Evolutionary conservation across 2,888 invertebrate species (phyloP).

Genomic region (Altica lythri): DNA sequence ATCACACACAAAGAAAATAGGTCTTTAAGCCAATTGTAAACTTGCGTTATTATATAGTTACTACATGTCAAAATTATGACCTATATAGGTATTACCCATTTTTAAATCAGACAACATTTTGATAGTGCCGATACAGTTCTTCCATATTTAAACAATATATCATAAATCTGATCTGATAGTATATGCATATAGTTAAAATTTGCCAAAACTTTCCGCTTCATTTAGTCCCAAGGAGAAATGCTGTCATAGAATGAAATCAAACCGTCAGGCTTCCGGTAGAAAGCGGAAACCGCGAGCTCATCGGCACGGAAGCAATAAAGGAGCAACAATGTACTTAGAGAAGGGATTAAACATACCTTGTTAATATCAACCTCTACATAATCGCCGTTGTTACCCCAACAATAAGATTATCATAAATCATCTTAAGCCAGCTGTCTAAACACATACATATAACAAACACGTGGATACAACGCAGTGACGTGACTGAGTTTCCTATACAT

Average conservation of each 20-base stretch:
- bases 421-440: conserved; percentile 46
- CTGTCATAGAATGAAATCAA: conserved; percentile 19
- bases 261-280: conserved; percentile 6
- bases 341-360: conserved; percentile 35
- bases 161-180: no score
- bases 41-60: no score
- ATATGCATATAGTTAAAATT: background rate
- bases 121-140: no score
- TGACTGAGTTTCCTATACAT: no score
- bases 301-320: conserved; percentile 17
- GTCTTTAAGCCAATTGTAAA: no score
- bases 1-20: no score
- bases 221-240: background rate
- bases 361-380: conserved; percentile 40
- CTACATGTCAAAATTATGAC: no score
- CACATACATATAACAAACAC: conserved; percentile 42
- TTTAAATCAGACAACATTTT: no score
- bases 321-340: conserved; percentile 32
- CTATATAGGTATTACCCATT: no score
- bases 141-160: no score
- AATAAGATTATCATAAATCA: conserved; percentile 51
- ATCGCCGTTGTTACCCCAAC: conserved; percentile 43
- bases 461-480: no score
- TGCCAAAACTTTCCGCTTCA: conserved; percentile 10
- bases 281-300: no score